These are phyloP conservation scores for Cheiracanthium punctorium DNA, from an alignment of 2,888 invertebrate species.

Conservation along the genomic window DNA sequence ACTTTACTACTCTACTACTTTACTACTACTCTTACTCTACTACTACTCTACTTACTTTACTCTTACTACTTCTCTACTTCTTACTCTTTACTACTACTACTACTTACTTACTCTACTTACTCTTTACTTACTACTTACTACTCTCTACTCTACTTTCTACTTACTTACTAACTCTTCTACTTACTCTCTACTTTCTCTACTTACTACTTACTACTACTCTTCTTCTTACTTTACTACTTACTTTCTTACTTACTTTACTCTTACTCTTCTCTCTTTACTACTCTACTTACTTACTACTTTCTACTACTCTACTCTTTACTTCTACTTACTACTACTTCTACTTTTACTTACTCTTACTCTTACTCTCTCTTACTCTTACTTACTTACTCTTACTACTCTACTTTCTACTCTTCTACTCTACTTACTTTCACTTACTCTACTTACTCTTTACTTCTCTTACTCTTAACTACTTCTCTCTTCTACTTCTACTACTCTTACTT, in stretches of 20 bases:
- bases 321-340: too few species aligned
- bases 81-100: background rate
- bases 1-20: too few species aligned
- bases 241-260: background rate
- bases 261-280: background rate
- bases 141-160: too few species aligned
- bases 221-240: background rate
- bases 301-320: background rate
- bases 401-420: background rate
- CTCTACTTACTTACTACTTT: background rate
- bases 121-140: background rate
- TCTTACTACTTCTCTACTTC: background rate
- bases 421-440: background rate
- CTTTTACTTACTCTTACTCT: background rate
- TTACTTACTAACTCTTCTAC: too few species aligned
- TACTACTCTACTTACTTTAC: background rate
- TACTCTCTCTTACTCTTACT: background rate
- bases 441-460: background rate
- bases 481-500: too few species aligned
- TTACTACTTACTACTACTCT: background rate
- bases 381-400: background rate
- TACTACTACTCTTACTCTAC: background rate
- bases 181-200: background rate
- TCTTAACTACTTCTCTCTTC: background rate
- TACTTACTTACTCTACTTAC: background rate